These are phyloP conservation scores for Intellagama lesueurii DNA, from an alignment of 2,797 vertebrate genomes.

Conservation along the genomic window DNA sequence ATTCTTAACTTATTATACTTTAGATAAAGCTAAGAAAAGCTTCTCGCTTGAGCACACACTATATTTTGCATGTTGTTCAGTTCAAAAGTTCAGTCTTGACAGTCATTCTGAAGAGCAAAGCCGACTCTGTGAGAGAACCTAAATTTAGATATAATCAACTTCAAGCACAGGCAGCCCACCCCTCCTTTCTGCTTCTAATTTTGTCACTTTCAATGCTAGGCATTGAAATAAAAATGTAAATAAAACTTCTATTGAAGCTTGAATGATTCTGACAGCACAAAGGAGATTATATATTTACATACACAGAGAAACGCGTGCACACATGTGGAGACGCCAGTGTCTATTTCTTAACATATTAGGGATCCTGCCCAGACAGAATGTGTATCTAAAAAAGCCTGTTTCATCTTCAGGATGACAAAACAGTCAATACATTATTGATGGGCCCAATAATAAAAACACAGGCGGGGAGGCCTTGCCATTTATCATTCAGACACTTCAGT, in stretches of 20 bases:
- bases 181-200: not conserved
- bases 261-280: not conserved
- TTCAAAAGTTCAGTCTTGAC: conserved; percentile 18
- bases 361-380: conserved; percentile 37
- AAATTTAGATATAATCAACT: not conserved
- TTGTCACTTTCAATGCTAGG: fast-evolving
- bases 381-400: conserved; percentile 17
- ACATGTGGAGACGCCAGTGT: not conserved
- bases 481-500: conserved; percentile 43
- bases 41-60: not conserved
- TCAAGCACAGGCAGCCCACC: not conserved
- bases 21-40: not conserved
- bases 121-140: not conserved
- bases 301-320: not conserved
- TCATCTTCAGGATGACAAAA: conserved; percentile 36
- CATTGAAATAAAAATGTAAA: fast-evolving
- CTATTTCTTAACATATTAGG: not conserved
- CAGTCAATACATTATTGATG: conserved; percentile 62
- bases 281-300: not conserved
- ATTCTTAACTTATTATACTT: not conserved
- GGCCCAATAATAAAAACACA: conserved; percentile 38
- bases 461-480: conserved; percentile 15
- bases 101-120: not conserved
- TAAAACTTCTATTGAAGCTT: not conserved
- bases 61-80: conserved; percentile 12